Evolutionary conservation across 2,797 vertebrate genomes (phyloP).

Genomic region (Myripristis murdjan): DNA sequence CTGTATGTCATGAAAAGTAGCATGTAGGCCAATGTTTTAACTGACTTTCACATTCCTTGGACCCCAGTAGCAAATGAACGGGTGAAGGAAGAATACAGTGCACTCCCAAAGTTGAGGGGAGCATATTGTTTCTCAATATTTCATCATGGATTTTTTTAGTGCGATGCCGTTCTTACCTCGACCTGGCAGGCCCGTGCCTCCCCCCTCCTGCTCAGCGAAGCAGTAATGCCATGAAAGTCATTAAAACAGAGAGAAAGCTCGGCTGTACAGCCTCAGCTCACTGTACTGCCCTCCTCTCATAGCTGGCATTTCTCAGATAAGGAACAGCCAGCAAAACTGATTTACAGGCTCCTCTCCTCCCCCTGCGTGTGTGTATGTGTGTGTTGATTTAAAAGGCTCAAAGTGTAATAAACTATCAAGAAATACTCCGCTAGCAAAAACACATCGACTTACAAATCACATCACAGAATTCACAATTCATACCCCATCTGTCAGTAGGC

Average conservation of each 20-base stretch:
- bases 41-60: too few species aligned
- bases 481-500: slow-evolving; percentile 46
- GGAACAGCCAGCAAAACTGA: slow-evolving; percentile 62
- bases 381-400: slow-evolving; percentile 58
- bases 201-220: slow-evolving; percentile 43
- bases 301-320: slow-evolving; percentile 69
- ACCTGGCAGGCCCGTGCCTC: slow-evolving; percentile 45
- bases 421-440: slow-evolving; percentile 53
- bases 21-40: too few species aligned
- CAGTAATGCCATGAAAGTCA: slow-evolving; percentile 34
- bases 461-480: slow-evolving; percentile 29
- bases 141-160: slow-evolving; percentile 63
- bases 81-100: too few species aligned
- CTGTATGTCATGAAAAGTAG: too few species aligned
- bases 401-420: slow-evolving; percentile 65
- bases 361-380: slow-evolving; percentile 8
- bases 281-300: slow-evolving; percentile 40
- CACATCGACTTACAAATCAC: slow-evolving; percentile 67
- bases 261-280: slow-evolving; percentile 24
- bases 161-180: slow-evolving; percentile 49
- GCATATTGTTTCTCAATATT: slow-evolving; percentile 54
- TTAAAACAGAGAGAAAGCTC: slow-evolving; percentile 13
- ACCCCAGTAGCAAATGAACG: too few species aligned
- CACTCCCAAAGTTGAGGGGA: too few species aligned
- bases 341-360: slow-evolving; percentile 62